Evolutionary conservation across 2,888 invertebrate genomes (phyloP).

Genomic region (Cistogaster globosa): DNA sequence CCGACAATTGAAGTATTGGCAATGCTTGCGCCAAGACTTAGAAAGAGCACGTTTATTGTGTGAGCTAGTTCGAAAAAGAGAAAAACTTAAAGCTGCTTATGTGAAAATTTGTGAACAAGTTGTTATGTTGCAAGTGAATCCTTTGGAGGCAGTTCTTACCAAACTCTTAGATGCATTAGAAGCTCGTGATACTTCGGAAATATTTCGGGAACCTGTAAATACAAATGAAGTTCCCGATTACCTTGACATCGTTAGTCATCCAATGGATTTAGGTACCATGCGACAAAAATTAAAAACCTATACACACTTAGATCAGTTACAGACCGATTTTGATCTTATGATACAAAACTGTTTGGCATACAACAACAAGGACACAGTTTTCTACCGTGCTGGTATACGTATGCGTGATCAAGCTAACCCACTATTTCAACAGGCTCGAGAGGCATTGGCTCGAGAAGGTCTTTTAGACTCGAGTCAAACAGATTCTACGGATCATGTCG

Average conservation of each 20-base stretch:
- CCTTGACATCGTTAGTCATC: slow-evolving; percentile 90
- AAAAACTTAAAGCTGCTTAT: slow-evolving; percentile 95
- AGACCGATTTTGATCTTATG: slow-evolving; percentile 97
- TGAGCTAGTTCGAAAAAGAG: slow-evolving; percentile 97
- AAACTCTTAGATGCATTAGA: slow-evolving; percentile 90
- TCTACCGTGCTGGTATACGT: slow-evolving; percentile 94
- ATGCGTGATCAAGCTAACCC: slow-evolving; percentile 94
- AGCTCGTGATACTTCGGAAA: slow-evolving; percentile 91
- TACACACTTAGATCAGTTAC: slow-evolving; percentile 89
- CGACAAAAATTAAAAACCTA: slow-evolving; percentile 89
- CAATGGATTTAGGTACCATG: slow-evolving; percentile 97
- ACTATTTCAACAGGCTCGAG: slow-evolving; percentile 90
- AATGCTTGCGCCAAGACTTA: slow-evolving; percentile 95
- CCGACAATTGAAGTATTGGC: slow-evolving; percentile 96
- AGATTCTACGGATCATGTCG: slow-evolving; percentile 84
- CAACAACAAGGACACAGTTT: slow-evolving; percentile 97
- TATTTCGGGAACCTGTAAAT: slow-evolving; percentile 97
- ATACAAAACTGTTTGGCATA: slow-evolving; percentile 97
- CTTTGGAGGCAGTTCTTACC: slow-evolving; percentile 90
- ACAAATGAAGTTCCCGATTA: slow-evolving; percentile 95
- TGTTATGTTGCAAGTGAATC: slow-evolving; percentile 91
- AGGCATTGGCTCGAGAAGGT: slow-evolving; percentile 85
- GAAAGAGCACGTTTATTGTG: slow-evolving; percentile 95
- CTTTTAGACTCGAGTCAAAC: slow-evolving; percentile 79
- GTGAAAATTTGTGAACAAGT: slow-evolving; percentile 92